These are phyloP conservation scores for Melanotaenia maccullochi DNA, from an alignment of 2,797 vertebrate genomes.

Conservation along the genomic window DNA sequence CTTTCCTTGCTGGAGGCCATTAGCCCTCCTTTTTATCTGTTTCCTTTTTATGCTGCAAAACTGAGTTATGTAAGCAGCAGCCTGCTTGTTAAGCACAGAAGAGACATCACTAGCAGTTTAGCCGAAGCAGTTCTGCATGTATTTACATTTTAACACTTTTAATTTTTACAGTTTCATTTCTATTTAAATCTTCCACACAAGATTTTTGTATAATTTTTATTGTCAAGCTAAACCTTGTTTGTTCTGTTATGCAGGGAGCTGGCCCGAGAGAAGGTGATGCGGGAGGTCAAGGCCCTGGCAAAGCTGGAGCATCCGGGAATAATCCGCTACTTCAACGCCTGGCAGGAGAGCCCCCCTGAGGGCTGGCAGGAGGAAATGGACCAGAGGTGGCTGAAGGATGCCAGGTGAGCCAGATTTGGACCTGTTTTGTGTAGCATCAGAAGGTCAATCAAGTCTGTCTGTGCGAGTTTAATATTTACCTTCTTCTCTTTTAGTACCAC, in stretches of 20 bases:
- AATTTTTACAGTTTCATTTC: neutral
- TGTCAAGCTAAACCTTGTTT: neutral
- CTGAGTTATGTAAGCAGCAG: conserved; percentile 26
- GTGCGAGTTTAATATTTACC: neutral
- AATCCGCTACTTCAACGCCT: conserved; percentile 98
- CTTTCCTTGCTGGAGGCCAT: conserved; percentile 30
- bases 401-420: conserved; percentile 81
- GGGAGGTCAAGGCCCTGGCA: conserved; percentile 96
- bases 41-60: conserved; percentile 21
- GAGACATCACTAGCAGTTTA: conserved; percentile 12
- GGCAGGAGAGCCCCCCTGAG: conserved; percentile 96
- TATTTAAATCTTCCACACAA: neutral
- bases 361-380: conserved; percentile 99
- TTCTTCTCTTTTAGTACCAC: conserved; percentile 83
- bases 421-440: conserved; percentile 1
- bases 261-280: conserved; percentile 98
- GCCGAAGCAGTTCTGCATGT: conserved; percentile 1
- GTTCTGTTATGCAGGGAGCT: conserved; percentile 82
- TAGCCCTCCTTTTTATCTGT: conserved; percentile 23
- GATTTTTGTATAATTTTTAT: neutral
- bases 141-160: conserved; percentile 20
- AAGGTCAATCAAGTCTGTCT: neutral
- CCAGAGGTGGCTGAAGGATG: conserved; percentile 93
- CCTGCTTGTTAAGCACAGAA: conserved; percentile 17
- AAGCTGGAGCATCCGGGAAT: conserved; percentile 98